Evolutionary conservation across 2,113 vertebrate species (phyloP), one percentile per base, ranked within the genome.

Genomic region (human): DNA sequence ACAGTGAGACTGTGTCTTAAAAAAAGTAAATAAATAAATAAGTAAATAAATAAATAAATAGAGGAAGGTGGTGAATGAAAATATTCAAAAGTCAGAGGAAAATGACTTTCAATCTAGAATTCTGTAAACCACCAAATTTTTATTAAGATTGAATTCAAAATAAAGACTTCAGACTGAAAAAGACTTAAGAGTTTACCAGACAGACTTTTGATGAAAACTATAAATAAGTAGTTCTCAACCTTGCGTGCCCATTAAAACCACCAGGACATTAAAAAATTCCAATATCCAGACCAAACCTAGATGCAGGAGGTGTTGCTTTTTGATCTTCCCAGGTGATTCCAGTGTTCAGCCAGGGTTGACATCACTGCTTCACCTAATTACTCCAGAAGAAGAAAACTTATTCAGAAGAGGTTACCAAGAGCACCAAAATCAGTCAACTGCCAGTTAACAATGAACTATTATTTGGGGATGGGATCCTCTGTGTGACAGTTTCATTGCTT

Each of bases 381-480:
- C 55, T 72, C 48, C 14, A 3, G 94, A 23, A 68, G 30, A 94
- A 48, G 30, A 32, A 48, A 35, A 66, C 27, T 8, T 38, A 48
- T 40, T 27, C 55, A 52, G 48, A 43, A 50, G 86, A 50, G 0
- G 50, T 55, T 86, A 43, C 75, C 45, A 59, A 70, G 11, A 45
- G 32, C n/a, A 25, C 3, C 9, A 10, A 25, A 16, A 27, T 72
- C 40, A 48, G 32, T 17, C 20, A 50, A 32, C 55, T 3, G 3
- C n/a, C 45, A 20, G 50, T 50, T 73, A 57, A 22, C 8, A 17
- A 81, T 8, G 7, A 16, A 20, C 38, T 32, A 2, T 3, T 16
- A 17, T 64, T 50, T 61, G 23, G 14, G 3, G 5, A 13, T 0
- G 0, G 7, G 3, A 43, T 7, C 13, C 14, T 18, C 17, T 8